Percentiles rank a stretch among this genome's conserved stretches.
phyloP scores from a whole-genome alignment of 2,113 vertebrate species.

The Scatophagus argus region DNA sequence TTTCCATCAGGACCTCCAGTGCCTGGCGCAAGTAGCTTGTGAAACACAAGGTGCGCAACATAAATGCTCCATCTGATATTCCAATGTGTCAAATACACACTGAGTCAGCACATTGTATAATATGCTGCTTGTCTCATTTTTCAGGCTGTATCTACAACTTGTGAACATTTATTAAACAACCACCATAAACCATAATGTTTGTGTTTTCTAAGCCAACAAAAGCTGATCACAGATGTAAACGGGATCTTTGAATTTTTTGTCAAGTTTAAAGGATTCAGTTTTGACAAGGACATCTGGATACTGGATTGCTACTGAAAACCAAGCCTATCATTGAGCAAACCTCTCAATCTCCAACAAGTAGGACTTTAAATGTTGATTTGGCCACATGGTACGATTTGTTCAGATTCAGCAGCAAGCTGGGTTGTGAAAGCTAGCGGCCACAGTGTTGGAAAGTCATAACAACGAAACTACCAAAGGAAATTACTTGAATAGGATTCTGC shows the following conservation, averaged over 20 bases:
- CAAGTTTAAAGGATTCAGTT: background rate
- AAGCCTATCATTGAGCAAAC: background rate
- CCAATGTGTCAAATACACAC: background rate
- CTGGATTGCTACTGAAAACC: no score
- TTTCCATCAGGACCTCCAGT: background rate
- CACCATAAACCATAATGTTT: background rate
- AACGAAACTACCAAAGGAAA: constrained; percentile 8
- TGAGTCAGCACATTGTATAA: background rate
- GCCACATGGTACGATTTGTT: background rate
- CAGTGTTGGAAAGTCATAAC: constrained; percentile 3
- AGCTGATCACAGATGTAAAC: background rate
- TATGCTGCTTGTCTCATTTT: background rate
- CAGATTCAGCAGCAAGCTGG: background rate
- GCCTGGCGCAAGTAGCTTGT: background rate
- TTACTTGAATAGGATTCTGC: constrained; percentile 1
- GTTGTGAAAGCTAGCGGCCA: background rate
- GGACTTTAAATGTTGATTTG: background rate
- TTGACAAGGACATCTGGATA: background rate
- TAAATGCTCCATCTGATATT: background rate
- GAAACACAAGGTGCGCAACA: background rate
- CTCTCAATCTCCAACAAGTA: background rate
- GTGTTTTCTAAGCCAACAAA: background rate
- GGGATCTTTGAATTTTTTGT: background rate
- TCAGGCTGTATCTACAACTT: background rate
- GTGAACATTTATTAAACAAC: background rate